Evolutionary conservation across 2,888 invertebrate species (phyloP).

Genomic region (Lysandra coridon): DNA sequence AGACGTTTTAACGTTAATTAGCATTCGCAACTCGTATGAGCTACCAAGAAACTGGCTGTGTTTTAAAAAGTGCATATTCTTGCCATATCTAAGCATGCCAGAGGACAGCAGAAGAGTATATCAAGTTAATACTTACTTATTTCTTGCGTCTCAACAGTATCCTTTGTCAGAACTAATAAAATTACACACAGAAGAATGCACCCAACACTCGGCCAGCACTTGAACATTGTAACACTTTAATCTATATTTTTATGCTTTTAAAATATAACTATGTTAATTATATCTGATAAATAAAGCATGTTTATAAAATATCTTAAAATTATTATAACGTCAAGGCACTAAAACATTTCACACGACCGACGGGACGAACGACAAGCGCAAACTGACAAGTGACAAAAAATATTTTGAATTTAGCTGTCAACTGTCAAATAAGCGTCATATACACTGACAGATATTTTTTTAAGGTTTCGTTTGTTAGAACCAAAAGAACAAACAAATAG

Average conservation of each 20-base stretch:
- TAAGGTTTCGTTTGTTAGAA: neutral
- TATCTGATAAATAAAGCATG: constrained; percentile 37
- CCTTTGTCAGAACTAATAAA: constrained; percentile 68
- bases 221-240: constrained; percentile 61
- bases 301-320: constrained; percentile 34
- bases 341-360: constrained; percentile 30
- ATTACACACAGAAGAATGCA: constrained; percentile 62
- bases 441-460: neutral
- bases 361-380: constrained; percentile 13
- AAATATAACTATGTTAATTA: constrained; percentile 35
- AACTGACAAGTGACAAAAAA: constrained; percentile 2
- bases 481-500: too few relatives aligned
- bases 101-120: neutral
- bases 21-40: neutral
- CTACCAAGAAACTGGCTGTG: neutral
- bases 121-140: constrained; percentile 57
- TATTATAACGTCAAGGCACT: constrained; percentile 34
- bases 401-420: neutral
- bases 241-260: constrained; percentile 36
- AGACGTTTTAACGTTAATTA: neutral
- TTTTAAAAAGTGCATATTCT: neutral
- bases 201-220: constrained; percentile 58
- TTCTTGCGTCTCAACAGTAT: constrained; percentile 59
- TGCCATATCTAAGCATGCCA: neutral
- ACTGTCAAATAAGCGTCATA: neutral